Conservation (phyloP, 1,140 invertebrate species). For the Ceratitis capitata region DNA sequence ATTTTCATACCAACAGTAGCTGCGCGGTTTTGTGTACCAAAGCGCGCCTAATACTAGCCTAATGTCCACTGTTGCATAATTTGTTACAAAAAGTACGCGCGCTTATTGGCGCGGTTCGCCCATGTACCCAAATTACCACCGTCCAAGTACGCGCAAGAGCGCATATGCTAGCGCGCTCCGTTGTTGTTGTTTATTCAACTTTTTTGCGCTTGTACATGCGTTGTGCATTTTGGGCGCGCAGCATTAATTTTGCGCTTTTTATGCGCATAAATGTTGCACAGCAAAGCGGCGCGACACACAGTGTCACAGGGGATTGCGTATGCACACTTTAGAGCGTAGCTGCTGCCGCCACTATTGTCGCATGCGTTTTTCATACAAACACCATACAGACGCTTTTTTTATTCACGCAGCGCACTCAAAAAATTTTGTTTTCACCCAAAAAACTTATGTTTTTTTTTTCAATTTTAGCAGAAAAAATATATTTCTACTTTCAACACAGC, state of each 20-base stretch:
- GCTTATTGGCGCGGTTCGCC: not conserved
- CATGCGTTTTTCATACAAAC: not conserved
- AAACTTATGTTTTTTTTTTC: no score
- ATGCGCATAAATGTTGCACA: not conserved
- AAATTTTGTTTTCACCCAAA: not conserved
- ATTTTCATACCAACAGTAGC: no score
- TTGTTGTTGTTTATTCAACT: not conserved
- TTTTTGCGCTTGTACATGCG: not conserved
- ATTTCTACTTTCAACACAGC: not conserved
- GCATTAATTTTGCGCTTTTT: constrained; percentile 11
- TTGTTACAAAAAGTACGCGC: not conserved
- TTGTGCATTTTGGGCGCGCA: constrained; percentile 1
- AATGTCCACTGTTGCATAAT: not conserved
- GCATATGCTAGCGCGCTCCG: not conserved
- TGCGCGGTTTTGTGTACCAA: not conserved
- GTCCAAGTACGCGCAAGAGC: not conserved
- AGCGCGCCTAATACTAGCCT: not conserved
- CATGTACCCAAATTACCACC: not conserved
- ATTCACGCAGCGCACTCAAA: no score
- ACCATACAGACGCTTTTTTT: no score
- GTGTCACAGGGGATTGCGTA: not conserved
- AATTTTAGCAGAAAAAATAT: not conserved
- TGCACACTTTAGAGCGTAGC: not conserved
- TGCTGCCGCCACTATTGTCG: not conserved
- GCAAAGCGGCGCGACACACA: not conserved